Evolutionary conservation across 64 coral and sea anemone species (phyloP), one percentile per base, ranked within the genome.

Genomic region (Porites australiensis): DNA sequence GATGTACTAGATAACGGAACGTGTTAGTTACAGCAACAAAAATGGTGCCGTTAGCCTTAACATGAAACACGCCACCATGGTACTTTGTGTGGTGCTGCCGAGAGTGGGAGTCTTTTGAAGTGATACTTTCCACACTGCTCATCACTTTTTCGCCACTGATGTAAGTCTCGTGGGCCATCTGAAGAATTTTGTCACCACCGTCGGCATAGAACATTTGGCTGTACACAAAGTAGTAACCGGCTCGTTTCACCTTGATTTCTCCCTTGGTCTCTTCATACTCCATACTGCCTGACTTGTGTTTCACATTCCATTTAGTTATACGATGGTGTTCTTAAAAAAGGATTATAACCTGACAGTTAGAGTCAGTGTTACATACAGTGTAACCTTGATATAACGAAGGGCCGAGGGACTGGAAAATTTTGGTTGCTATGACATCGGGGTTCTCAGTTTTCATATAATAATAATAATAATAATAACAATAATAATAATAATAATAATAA

Each of bases 191-290:
- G 9, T 77, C 15, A 12, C 0, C 23, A 3, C 87, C 87, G 47
- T 94, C 92, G 23, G 65, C 83, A 72, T 94, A 94, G 55, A 55
- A 94, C 79, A 94, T 94, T 89, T 94, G 92, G 63, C 92, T 94
- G 79, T 94, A 94, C 27, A 94, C 64, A 49, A 89, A 94, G 65
- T 94, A 94, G 70, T 77, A 75, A 8, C 92, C 92, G 2, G 55
- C 68, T 44, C 16, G 75, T 87, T 83, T 89, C 5, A 89, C 68
- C 58, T 94, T 58, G 64, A 94, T 75, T 58, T 44, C 67, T 18
- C 92, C 92, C 21, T 47, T 46, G 11, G 44, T 8, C 4, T 55
- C 14, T 74, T 83, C 86, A 43, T 89, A 94, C 50, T 6, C 2
- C n/a, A 89, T 89, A 3, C 87, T 89, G 75, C 92, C 92, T 23